Percentiles rank a stretch among this genome's conserved stretches.
phyloP scores from a whole-genome alignment of 2,113 vertebrate genomes.

The Eurypyga helias region DNA sequence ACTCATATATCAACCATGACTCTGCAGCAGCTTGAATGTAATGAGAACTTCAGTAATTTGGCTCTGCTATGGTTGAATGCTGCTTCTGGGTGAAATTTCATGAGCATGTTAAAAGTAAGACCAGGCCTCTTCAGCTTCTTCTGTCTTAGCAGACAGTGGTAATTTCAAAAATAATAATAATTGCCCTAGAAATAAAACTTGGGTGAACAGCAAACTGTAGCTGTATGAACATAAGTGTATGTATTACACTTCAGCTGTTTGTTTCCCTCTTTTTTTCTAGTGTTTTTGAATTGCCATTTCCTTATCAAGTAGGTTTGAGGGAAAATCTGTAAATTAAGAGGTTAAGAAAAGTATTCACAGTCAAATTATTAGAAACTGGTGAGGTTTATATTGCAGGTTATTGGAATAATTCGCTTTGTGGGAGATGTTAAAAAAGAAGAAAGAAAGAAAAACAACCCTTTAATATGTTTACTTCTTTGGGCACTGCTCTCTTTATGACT shows the following conservation, averaged over 20 bases:
- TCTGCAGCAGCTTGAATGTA: slow-evolving; percentile 23
- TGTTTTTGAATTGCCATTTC: not conserved
- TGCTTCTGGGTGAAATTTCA: slow-evolving; percentile 40
- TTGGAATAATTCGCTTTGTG: not conserved
- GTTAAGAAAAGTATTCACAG: not conserved
- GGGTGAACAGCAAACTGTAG: not conserved
- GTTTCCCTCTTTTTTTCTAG: not conserved
- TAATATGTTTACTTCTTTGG: not conserved
- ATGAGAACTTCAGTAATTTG: slow-evolving; percentile 51
- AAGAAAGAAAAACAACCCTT: not conserved
- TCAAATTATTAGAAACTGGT: not conserved
- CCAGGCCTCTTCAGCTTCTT: not conserved
- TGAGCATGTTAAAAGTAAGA: not conserved
- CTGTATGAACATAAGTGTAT: not conserved
- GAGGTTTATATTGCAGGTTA: not conserved
- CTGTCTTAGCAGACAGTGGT: not conserved
- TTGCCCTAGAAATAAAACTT: slow-evolving; percentile 42
- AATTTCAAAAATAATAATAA: not conserved
- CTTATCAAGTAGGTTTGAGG: not conserved
- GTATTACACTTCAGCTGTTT: not conserved
- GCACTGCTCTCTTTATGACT: not conserved
- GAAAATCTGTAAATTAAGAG: not conserved
- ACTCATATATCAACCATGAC: slow-evolving; percentile 56
- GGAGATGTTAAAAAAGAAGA: not conserved
- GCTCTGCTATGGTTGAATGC: slow-evolving; percentile 52